Evolutionary conservation across 2,113 vertebrate genomes (phyloP).

Genomic region (Procavia capensis): DNA sequence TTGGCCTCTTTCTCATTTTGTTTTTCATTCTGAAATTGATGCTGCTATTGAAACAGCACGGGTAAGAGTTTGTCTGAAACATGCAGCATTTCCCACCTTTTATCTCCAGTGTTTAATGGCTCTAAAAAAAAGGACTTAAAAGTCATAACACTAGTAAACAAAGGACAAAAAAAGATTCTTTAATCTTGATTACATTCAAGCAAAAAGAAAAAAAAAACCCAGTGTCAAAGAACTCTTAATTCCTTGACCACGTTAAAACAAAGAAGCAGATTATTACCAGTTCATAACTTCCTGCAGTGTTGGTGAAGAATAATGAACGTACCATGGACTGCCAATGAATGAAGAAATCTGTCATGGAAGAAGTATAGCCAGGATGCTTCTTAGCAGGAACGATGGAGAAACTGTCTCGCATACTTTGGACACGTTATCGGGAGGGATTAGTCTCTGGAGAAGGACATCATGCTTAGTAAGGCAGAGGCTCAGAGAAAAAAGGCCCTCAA

Average conservation of each 20-base stretch:
- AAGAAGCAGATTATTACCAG: neutral
- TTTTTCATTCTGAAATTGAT: constrained; percentile 51
- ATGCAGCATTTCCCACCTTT: neutral
- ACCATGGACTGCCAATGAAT: too few species aligned
- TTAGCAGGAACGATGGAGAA: too few species aligned
- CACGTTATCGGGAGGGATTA: too few species aligned
- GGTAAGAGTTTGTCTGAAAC: neutral
- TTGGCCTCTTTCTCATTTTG: neutral
- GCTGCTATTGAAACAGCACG: constrained; percentile 44
- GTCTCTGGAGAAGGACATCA: too few species aligned
- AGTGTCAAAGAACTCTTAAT: constrained; percentile 18
- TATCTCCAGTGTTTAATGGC: constrained; percentile 25
- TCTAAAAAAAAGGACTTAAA: constrained; percentile 16
- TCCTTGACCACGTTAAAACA: neutral
- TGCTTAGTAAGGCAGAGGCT: too few species aligned
- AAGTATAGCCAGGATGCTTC: too few species aligned
- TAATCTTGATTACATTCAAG: neutral
- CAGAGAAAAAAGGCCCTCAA: too few species aligned
- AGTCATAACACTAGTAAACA: neutral
- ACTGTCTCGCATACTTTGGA: too few species aligned
- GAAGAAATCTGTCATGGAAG: too few species aligned
- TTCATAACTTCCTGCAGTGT: neutral
- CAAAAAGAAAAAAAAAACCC: neutral
- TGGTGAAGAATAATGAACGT: too few species aligned
- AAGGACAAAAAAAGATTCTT: neutral